phyloP scores from a whole-genome alignment of 2,888 invertebrate species.

The Chloromyia formosa region DNA sequence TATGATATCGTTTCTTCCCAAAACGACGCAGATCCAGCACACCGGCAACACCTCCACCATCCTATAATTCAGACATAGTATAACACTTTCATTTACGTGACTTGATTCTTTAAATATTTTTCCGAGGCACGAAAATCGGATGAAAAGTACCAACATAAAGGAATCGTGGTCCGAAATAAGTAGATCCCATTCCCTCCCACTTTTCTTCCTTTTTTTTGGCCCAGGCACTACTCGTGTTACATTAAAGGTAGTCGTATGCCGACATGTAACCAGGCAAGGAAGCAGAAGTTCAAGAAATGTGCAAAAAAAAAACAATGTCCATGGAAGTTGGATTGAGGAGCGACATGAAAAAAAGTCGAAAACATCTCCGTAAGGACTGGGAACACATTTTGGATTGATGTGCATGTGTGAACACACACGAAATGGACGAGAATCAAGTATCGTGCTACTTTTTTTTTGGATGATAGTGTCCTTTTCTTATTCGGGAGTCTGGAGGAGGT shows the following conservation, averaged over 20 bases:
- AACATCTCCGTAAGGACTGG: constrained; percentile 14
- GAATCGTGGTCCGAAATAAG: constrained; percentile 20
- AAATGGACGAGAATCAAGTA: constrained; percentile 40
- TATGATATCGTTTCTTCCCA: constrained; percentile 23
- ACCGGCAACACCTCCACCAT: constrained; percentile 38
- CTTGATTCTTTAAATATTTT: constrained; percentile 50
- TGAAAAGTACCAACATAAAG: constrained; percentile 42
- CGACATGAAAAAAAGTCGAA: background rate
- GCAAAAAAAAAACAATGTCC: background rate
- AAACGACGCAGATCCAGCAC: constrained; percentile 16
- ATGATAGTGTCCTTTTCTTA: constrained; percentile 22
- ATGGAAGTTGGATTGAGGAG: background rate
- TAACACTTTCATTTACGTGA: constrained; percentile 55
- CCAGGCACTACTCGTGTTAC: background rate
- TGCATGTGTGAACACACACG: constrained; percentile 40
- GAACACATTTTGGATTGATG: constrained; percentile 42
- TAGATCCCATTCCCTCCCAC: background rate
- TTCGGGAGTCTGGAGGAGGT: too few relatives aligned
- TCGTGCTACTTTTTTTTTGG: constrained; percentile 41
- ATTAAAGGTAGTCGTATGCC: constrained; percentile 6
- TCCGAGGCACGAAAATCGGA: constrained; percentile 42
- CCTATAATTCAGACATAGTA: constrained; percentile 55
- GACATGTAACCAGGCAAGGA: background rate
- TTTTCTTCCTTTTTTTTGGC: background rate
- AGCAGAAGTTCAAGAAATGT: background rate